These are phyloP conservation scores for Tenthredo amoena DNA, from an alignment of 2,888 invertebrate genomes.

Conservation along the genomic window DNA sequence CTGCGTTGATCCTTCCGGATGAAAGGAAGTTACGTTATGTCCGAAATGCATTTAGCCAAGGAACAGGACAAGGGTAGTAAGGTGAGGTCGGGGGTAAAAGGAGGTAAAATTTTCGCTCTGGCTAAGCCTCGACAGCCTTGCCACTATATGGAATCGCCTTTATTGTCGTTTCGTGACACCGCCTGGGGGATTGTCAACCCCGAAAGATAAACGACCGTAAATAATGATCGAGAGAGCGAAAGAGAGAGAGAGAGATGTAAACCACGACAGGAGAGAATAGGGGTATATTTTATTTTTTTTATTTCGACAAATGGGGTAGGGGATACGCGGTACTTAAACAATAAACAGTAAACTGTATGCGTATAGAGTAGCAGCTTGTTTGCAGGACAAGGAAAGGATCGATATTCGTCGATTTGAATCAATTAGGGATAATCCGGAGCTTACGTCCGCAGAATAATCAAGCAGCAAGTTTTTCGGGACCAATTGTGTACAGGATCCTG, in stretches of 20 bases:
- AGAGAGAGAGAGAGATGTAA: not conserved
- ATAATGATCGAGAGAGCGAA: conserved; percentile 34
- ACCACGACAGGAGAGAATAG: not conserved
- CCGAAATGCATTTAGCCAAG: not conserved
- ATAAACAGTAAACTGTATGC: not conserved
- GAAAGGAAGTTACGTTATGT: not conserved
- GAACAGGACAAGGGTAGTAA: not conserved
- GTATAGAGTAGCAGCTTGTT: not conserved
- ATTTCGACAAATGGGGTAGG: not conserved
- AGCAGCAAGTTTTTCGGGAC: not conserved
- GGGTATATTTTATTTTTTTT: not conserved
- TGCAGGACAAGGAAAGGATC: conserved; percentile 18
- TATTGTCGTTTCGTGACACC: conserved; percentile 41
- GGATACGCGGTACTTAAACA: not conserved
- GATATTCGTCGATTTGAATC: conserved; percentile 5
- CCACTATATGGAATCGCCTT: conserved; percentile 39
- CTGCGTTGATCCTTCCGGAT: not conserved
- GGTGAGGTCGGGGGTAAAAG: not conserved
- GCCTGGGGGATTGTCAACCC: conserved; percentile 44
- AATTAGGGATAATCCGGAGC: not conserved
- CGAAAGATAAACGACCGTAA: conserved; percentile 44
- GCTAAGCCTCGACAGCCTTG: not conserved
- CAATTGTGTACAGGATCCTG: not conserved
- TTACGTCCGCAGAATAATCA: not conserved
- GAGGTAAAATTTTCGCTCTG: conserved; percentile 26